A percentile compares a stretch with the other conserved stretches of the same genome.
phyloP scores from a whole-genome alignment of 2,797 vertebrate genomes.

The Falco concolor region DNA sequence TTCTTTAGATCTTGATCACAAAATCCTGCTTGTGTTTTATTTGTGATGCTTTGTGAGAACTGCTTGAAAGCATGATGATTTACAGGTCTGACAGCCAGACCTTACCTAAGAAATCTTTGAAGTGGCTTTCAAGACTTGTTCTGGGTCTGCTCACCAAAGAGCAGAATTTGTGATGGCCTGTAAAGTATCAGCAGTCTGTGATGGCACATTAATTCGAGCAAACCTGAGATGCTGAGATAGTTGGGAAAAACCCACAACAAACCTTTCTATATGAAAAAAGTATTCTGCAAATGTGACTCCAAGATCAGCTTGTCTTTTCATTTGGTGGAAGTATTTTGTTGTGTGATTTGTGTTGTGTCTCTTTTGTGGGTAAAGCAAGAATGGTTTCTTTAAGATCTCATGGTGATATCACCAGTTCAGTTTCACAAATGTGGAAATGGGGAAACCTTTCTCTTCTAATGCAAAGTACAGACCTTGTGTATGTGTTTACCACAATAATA shows the following conservation, averaged over 20 bases:
- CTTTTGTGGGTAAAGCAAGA: not conserved
- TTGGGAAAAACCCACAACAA: not conserved
- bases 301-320: not conserved
- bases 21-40: not conserved
- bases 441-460: not conserved
- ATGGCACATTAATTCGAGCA: not conserved
- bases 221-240: not conserved
- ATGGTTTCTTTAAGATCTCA: not conserved
- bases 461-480: not conserved
- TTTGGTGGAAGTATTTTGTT: not conserved
- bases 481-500: not conserved
- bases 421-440: not conserved
- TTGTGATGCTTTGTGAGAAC: not conserved
- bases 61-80: not conserved
- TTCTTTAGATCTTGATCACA: not conserved
- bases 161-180: not conserved
- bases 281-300: not conserved
- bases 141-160: not conserved
- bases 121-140: not conserved
- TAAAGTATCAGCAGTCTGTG: not conserved
- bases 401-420: not conserved
- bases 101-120: not conserved
- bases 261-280: not conserved
- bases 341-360: not conserved
- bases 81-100: not conserved